A percentile compares a stretch with the other conserved stretches of the same genome.
Evolutionary conservation across 2,113 vertebrate species (phyloP).

Genomic region (Boulengeromyrus knoepffleri): DNA sequence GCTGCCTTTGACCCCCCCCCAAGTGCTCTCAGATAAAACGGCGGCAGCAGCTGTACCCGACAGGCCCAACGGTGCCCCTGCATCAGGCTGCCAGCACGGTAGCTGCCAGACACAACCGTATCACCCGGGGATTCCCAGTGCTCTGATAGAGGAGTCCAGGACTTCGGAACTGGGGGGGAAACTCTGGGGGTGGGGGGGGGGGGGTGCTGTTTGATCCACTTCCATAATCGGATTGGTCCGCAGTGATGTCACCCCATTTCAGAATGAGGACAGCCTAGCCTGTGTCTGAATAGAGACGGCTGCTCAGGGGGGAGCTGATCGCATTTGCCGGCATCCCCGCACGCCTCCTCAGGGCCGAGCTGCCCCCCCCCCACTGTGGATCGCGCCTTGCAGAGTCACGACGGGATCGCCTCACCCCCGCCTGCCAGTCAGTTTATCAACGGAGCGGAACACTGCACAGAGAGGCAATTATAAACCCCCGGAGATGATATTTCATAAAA

Average conservation of each 20-base stretch:
- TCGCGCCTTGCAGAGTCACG: conserved; percentile 42
- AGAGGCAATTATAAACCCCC: conserved; percentile 38
- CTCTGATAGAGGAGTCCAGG: conserved; percentile 11
- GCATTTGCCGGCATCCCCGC: not conserved
- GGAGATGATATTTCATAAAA: conserved; percentile 34
- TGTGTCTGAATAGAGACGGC: not conserved
- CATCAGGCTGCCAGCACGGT: not conserved
- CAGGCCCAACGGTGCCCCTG: not conserved
- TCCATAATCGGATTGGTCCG: not conserved
- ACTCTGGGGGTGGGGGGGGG: not conserved
- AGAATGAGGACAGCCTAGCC: not conserved
- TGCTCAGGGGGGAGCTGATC: not conserved
- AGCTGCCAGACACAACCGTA: not conserved
- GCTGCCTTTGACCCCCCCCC: conserved; percentile 51
- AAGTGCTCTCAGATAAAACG: conserved; percentile 41
- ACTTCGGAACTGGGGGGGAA: not conserved
- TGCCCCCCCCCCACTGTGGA: conserved; percentile 11
- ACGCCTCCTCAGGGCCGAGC: not conserved
- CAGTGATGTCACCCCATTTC: conserved; percentile 7
- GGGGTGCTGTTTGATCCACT: not conserved
- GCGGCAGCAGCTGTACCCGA: conserved; percentile 45
- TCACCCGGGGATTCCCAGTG: conserved; percentile 27
- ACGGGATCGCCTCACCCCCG: conserved; percentile 31
- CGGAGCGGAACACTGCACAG: conserved; percentile 37
- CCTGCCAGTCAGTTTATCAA: conserved; percentile 39